Base-by-base conservation (phyloP, 1,140 invertebrate genomes). In the Zaprionus ornatus region DNA sequence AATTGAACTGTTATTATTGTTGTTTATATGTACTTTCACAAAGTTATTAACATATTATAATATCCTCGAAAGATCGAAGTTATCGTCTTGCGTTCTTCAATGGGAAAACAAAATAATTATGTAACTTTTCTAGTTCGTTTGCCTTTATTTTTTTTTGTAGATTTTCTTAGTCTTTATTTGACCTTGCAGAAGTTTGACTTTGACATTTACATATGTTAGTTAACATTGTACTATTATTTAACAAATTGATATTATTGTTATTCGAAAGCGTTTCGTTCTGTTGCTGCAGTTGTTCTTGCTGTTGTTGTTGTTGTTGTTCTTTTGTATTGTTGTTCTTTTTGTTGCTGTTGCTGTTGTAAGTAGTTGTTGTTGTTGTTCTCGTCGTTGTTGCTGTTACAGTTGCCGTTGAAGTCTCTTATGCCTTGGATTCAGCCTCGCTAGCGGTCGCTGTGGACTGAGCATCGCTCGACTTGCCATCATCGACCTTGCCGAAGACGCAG, bases 401-500 rank as follows among this genome's bases (percentile, higher is more conserved):
- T 62, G 23, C 55, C 62, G 60, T 45, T 42, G 70, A 42, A 72
- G 35, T 57, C 23, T 42, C 80, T 88, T 90, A 91, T 74, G 90
- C 87, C 91, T 92, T 92, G 61, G 91, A 87, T 61, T 92, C 91
- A 59, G 88, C 90, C 70, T 91, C 91, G 70, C 81, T 90, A 54
- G 87, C 80, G 37, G 91, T 92, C 42, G 90, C 93, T 66, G 93
- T 92, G 10, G 94, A 94, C 48, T 91, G 87, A 52, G 93, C 91
- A 82, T 94, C 94, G 66, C 93, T 94, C 32, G 84, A 80, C 72
- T 87, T 83, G 77, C 74, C 82, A 87, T 91, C 88, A 63, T 91
- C 68, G 45, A 91, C 90, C 65, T 91, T 92, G 57, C 93, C 92
- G 82, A 95, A 96, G 13, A 94, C 94, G 79, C 96, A 93, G 71